Conservation (phyloP, 2,888 invertebrate species). For the Netelia melanura region DNA sequence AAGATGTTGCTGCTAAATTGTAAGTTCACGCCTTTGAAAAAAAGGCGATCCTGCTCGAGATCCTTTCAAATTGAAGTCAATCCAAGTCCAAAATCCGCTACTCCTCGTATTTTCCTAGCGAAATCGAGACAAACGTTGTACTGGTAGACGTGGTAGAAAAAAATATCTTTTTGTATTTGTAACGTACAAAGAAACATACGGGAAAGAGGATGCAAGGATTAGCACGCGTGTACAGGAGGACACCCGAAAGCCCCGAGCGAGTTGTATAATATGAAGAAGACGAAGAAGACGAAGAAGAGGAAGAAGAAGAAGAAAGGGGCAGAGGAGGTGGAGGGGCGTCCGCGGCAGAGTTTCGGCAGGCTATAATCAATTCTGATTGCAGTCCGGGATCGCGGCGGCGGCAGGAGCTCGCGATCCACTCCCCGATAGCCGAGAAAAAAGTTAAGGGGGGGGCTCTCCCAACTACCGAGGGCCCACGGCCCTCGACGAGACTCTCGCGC, state of each 20-base stretch:
- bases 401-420: conserved; percentile 79
- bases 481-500: conserved; percentile 53
- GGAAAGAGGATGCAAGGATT: conserved; percentile 60
- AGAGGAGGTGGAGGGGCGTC: conserved; percentile 77
- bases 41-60: no score
- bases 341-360: conserved; percentile 84
- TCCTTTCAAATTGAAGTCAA: no score
- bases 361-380: conserved; percentile 85
- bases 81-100: no score
- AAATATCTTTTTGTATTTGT: background rate
- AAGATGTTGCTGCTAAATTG: no score
- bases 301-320: conserved; percentile 59
- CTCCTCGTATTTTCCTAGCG: no score
- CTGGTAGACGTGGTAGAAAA: background rate
- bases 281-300: conserved; percentile 55
- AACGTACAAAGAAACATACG: conserved; percentile 23
- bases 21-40: no score
- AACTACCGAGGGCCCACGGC: conserved; percentile 79
- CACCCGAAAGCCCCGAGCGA: conserved; percentile 59
- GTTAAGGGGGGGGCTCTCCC: conserved; percentile 73
- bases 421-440: conserved; percentile 83
- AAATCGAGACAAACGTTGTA: background rate
- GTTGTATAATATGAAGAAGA: conserved; percentile 69
- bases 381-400: conserved; percentile 80
- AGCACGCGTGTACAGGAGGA: conserved; percentile 47